Evolutionary conservation across 2,797 vertebrate genomes (phyloP).

Genomic region (Acanthornis magna): DNA sequence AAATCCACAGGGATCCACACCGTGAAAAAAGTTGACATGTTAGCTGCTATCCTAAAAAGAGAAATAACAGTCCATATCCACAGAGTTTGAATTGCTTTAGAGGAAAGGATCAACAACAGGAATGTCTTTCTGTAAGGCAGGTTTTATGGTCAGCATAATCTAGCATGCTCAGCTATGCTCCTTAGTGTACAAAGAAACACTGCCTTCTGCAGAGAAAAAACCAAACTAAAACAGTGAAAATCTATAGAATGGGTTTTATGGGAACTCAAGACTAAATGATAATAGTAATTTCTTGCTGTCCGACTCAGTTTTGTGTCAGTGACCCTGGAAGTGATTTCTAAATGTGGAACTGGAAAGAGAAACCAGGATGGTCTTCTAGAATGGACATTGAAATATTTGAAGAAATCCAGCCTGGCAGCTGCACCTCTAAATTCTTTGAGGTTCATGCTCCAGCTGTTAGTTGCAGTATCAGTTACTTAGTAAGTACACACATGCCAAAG

Average conservation of each 20-base stretch:
- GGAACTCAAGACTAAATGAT: neutral
- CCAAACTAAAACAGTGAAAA: rapidly evolving
- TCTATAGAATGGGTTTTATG: neutral
- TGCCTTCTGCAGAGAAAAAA: neutral
- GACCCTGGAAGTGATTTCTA: neutral
- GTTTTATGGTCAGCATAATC: neutral
- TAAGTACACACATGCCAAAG: neutral
- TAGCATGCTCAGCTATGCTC: neutral
- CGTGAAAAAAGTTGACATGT: neutral
- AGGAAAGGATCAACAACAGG: neutral
- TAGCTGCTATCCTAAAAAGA: neutral
- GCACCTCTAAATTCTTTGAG: neutral
- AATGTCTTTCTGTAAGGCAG: neutral
- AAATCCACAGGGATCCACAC: neutral
- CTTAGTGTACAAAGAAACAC: neutral
- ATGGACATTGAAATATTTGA: neutral
- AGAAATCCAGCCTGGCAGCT: neutral
- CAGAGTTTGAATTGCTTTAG: neutral
- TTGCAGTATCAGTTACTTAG: neutral
- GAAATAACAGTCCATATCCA: neutral
- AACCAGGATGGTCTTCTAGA: neutral
- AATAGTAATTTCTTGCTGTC: neutral
- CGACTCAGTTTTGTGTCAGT: neutral
- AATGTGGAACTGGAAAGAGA: neutral
- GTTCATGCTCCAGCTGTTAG: neutral